Base-by-base conservation (phyloP, 2,888 invertebrate genomes). In the Tinea semifulvella region DNA sequence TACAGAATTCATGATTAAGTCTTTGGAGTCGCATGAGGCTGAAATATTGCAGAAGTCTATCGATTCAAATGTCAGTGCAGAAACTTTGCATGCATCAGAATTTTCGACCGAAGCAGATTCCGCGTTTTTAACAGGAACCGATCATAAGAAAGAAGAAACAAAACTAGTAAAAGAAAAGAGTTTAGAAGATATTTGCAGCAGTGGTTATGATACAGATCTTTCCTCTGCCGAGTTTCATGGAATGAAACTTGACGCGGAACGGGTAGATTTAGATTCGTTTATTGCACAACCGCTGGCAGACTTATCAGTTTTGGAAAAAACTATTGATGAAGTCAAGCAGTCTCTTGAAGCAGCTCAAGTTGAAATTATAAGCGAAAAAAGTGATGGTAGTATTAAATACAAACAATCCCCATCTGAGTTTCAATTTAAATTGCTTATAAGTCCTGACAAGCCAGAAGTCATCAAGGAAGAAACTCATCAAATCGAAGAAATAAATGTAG, bases 371-470 rank as follows among this genome's bases (percentile, higher is more conserved):
- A 87, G 85, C 56, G 81, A 84, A 49, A 84, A 84, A 61, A 82
- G 70, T 55, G 86, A 87, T 51, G 84, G 88, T 6, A 88, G 84
- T 50, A 84, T 85, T 42, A 86, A 85, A 58, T 86, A 86, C 52
- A 88, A 89, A 55, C 87, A 89, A 52, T 88, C 89, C 0, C 88
- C 89, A 2, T 88, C 88, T 1, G 89, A 90, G 61, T 90, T 90
- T 56, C 88, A 89, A 57, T 88, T 90, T 45, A 88, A 86, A 63
- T 66, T 86, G 16, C 62, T 86, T 22, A 76, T 82, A 25, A 82
- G 82, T 50, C 82, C 82, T 1, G 82, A 82, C 20, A 65, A 68
- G 52, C 84, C 84, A 13, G 85, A 85, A 65, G 81, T 83, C 13
- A 85, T 85, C 36, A 84, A 80, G 28, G 85, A 85, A 60, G 85